Percentiles rank a stretch among this genome's conserved stretches.
These are phyloP conservation scores for Rissa tridactyla DNA, from an alignment of 2,113 vertebrate species.

Conservation along the genomic window DNA sequence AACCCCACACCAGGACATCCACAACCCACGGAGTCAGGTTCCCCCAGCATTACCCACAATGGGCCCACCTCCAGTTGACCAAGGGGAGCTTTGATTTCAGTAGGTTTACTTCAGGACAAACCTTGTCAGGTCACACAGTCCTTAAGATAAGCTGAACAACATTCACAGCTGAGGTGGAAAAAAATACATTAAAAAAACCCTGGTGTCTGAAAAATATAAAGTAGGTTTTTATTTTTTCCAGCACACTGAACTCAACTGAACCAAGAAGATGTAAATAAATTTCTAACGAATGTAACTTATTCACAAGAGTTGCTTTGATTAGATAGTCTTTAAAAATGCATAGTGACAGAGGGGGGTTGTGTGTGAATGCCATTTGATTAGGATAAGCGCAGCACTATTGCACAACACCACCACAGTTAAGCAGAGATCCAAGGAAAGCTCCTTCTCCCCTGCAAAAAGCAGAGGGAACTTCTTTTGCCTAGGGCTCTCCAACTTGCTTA, in stretches of 20 bases:
- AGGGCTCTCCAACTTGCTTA: background rate
- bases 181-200: background rate
- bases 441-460: background rate
- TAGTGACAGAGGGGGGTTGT: background rate
- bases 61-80: background rate
- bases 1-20: background rate
- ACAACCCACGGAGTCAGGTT: rapidly evolving
- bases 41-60: background rate
- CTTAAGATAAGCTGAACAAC: background rate
- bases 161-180: background rate
- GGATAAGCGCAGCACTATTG: background rate
- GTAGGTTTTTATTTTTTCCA: background rate
- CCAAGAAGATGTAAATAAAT: background rate
- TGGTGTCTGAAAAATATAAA: background rate
- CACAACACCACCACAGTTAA: background rate
- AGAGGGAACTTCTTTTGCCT: background rate
- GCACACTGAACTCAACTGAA: background rate
- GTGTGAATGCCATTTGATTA: background rate
- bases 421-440: background rate
- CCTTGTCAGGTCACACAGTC: background rate
- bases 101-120: background rate
- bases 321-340: background rate
- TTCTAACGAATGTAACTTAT: background rate
- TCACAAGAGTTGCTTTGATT: background rate
- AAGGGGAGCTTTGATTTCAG: background rate